These are phyloP conservation scores for Acipenser oxyrinchus DNA, from an alignment of 2,797 vertebrate species.

Conservation along the genomic window DNA sequence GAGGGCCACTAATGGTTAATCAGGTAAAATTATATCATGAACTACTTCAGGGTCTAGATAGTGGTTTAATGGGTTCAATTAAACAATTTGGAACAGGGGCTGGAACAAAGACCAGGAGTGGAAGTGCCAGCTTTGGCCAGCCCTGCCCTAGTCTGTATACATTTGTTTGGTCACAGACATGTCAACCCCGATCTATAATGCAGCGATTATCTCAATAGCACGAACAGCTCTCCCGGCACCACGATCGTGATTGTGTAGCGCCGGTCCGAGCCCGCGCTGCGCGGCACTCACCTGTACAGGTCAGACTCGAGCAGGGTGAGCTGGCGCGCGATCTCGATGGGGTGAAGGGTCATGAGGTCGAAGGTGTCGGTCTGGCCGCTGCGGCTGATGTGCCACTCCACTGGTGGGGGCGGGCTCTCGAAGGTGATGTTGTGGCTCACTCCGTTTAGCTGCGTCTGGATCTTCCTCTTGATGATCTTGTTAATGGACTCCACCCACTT, in stretches of 20 bases:
- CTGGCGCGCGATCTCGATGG: conserved; percentile 93
- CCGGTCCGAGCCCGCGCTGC: too few relatives aligned
- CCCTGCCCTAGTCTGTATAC: too few relatives aligned
- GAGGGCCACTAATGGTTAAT: too few relatives aligned
- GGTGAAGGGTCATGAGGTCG: conserved; percentile 95
- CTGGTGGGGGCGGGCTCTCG: conserved; percentile 78
- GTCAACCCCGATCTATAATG: neutral
- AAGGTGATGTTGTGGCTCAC: conserved; percentile 95
- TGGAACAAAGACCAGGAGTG: too few relatives aligned
- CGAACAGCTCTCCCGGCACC: neutral
- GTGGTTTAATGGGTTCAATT: too few relatives aligned
- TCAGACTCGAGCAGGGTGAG: conserved; percentile 93
- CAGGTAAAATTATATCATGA: too few relatives aligned
- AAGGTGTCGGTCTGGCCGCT: conserved; percentile 73
- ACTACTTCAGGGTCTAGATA: too few relatives aligned
- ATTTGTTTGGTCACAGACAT: too few relatives aligned
- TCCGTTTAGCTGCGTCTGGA: conserved; percentile 86
- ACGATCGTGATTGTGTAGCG: too few relatives aligned
- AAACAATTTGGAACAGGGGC: too few relatives aligned
- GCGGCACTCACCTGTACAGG: conserved; percentile 73
- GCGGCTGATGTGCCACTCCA: conserved; percentile 91
- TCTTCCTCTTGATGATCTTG: conserved; percentile 91
- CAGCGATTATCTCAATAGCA: neutral
- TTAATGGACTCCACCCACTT: conserved; percentile 98
- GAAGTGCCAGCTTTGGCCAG: too few relatives aligned